phyloP scores from a whole-genome alignment of 2,113 vertebrate species.

The Limnothrissa miodon region DNA sequence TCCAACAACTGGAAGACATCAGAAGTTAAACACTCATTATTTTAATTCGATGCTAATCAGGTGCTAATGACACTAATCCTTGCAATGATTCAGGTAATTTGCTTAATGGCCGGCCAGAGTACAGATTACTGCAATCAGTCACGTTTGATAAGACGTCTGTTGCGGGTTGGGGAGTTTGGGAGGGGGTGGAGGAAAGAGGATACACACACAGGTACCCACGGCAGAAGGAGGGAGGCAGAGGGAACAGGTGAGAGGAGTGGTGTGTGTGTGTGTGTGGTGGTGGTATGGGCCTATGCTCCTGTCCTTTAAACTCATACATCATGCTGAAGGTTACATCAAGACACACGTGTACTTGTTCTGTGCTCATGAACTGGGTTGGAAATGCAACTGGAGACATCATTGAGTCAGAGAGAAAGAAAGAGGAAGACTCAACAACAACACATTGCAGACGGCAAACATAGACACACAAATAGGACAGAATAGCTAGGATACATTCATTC shows the following conservation, averaged over 20 bases:
- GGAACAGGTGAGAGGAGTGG: constrained; percentile 65
- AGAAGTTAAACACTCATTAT: constrained; percentile 99
- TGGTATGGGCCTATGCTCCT: constrained; percentile 38
- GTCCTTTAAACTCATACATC: background rate
- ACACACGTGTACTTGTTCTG: background rate
- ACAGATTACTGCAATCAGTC: constrained; percentile 99
- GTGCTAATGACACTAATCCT: constrained; percentile 99
- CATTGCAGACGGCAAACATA: background rate
- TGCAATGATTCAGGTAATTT: constrained; percentile 99
- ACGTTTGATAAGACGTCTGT: constrained; percentile 97
- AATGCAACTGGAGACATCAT: background rate
- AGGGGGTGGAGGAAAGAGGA: constrained; percentile 38
- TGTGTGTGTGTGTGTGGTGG: constrained; percentile 52
- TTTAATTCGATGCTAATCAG: constrained; percentile 99
- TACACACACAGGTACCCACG: constrained; percentile 71
- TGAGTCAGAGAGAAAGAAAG: background rate
- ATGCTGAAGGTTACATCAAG: background rate
- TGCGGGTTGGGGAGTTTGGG: constrained; percentile 60
- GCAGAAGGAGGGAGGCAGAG: constrained; percentile 68
- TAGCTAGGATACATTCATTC: background rate
- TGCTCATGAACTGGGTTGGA: background rate
- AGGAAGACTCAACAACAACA: background rate
- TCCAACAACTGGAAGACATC: constrained; percentile 99
- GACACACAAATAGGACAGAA: background rate
- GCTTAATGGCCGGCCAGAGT: constrained; percentile 99